Percentiles rank a stretch among this genome's conserved stretches.
phyloP scores from a whole-genome alignment of 2,797 vertebrate genomes.

The Chelon labrosus region DNA sequence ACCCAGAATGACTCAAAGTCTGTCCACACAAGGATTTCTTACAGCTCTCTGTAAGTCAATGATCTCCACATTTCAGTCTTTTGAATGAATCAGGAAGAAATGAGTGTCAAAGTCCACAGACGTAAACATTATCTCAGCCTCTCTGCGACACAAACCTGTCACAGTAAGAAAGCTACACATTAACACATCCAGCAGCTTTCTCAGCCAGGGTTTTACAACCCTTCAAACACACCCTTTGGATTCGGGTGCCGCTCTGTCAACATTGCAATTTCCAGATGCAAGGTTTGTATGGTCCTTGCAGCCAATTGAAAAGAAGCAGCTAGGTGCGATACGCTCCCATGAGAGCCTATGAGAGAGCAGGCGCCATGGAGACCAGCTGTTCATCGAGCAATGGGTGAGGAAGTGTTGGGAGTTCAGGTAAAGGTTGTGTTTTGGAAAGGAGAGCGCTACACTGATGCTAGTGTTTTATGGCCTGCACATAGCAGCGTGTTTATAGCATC shows the following conservation, averaged over 20 bases:
- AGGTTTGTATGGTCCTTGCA: conserved; percentile 25
- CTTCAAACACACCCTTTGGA: conserved; percentile 77
- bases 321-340: conserved; percentile 22
- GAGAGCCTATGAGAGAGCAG: conserved; percentile 56
- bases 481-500: conserved; percentile 31
- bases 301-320: conserved; percentile 65
- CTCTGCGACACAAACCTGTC: conserved; percentile 12
- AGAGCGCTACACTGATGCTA: conserved; percentile 19
- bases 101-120: conserved; percentile 78
- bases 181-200: conserved; percentile 62
- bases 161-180: conserved; percentile 72
- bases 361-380: conserved; percentile 73
- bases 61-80: conserved; percentile 66
- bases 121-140: conserved; percentile 57
- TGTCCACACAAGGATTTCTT: conserved; percentile 29
- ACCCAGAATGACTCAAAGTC: conserved; percentile 7
- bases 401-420: conserved; percentile 46
- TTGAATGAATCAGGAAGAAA: conserved; percentile 60
- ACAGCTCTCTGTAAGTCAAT: conserved; percentile 56
- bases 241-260: conserved; percentile 79
- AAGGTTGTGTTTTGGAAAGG: conserved; percentile 35
- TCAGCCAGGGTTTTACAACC: conserved; percentile 77
- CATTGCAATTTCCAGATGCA: conserved; percentile 67
- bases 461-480: conserved; percentile 40
- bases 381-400: conserved; percentile 52